Base-by-base conservation (phyloP, 2,888 invertebrate genomes). In the Quadroppia sp. region DNA sequence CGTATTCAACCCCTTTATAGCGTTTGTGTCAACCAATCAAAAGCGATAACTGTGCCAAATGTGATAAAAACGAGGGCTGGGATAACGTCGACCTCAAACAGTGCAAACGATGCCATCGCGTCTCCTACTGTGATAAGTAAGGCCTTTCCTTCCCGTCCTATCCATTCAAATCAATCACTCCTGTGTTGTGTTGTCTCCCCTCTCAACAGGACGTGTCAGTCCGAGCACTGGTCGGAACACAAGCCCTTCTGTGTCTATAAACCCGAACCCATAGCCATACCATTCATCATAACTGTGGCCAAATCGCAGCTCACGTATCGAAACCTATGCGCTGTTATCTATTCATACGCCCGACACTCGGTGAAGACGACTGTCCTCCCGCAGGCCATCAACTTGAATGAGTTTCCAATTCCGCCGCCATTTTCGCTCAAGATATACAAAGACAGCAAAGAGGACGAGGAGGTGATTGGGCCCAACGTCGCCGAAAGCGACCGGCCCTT, bases 111-210 rank as follows among this genome's bases (percentile, higher is more conserved):
- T 85, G 85, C 79, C 82, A 81, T 78, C 81, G 82, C 77, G 83
- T 82, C 2, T 83, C 82, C 76, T 85, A 85, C 80, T 85, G 85
- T 79, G 82, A 84, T 78, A 81, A 82, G 83, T 84, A 78, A 79
- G 81, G 80, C 61, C 71, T 70, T 71, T 30, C 71, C 40, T 20
- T n/a, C 25, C 30, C 20, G 20, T 4, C n/a, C 50, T n/a, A n/a
- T n/a, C n/a, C n/a, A n/a, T n/a, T n/a, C n/a, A n/a, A n/a, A n/a
- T n/a, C n/a, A n/a, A n/a, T n/a, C n/a, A n/a, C n/a, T n/a, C n/a
- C n/a, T n/a, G n/a, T n/a, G n/a, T n/a, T n/a, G n/a, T n/a, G n/a
- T n/a, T n/a, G n/a, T n/a, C n/a, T n/a, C n/a, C n/a, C 6, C 36
- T 71, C 7, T 32, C n/a, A 48, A 23, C 45, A 84, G 84, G 74